Evolutionary conservation across 2,888 invertebrate genomes (phyloP).

Genomic region (Neria commutata): DNA sequence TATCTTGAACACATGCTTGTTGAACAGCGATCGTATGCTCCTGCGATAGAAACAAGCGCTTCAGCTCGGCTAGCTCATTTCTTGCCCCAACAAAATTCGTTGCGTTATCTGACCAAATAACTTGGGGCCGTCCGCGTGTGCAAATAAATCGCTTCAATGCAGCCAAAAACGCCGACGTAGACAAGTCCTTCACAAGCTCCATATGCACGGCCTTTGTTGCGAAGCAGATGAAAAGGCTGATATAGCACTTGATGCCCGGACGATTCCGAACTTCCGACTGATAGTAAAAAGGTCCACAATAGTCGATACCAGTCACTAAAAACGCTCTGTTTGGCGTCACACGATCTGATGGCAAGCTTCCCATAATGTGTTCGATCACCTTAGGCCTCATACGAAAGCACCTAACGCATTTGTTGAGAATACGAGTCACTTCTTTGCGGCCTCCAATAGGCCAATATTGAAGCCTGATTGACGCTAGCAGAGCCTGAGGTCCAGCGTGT

Average conservation of each 20-base stretch:
- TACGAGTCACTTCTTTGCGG: background rate
- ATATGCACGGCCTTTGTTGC: slow-evolving; percentile 8
- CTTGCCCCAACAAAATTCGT: slow-evolving; percentile 9
- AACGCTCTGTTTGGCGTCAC: background rate
- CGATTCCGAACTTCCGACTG: background rate
- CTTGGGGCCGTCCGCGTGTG: background rate
- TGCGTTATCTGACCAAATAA: slow-evolving; percentile 8
- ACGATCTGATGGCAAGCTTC: background rate
- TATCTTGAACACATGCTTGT: background rate
- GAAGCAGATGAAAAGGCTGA: slow-evolving; percentile 2
- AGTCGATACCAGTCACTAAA: slow-evolving; percentile 1
- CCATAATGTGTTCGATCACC: background rate
- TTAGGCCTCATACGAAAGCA: slow-evolving; percentile 7
- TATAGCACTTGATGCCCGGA: slow-evolving; percentile 7
- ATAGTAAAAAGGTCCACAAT: slow-evolving; percentile 4
- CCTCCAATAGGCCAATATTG: slow-evolving; percentile 18
- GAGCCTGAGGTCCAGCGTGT: slow-evolving; percentile 1
- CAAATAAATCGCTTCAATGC: slow-evolving; percentile 2
- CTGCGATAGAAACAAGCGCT: background rate
- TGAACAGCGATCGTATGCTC: background rate
- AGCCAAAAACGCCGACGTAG: slow-evolving; percentile 1
- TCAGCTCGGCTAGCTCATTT: background rate
- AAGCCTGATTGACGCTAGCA: background rate
- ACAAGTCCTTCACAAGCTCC: slow-evolving; percentile 7
- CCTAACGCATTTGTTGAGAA: slow-evolving; percentile 4